Percentiles rank a stretch among this genome's conserved stretches.
phyloP scores from a whole-genome alignment of 1,140 invertebrate genomes.

The Acromyrmex echinatior region DNA sequence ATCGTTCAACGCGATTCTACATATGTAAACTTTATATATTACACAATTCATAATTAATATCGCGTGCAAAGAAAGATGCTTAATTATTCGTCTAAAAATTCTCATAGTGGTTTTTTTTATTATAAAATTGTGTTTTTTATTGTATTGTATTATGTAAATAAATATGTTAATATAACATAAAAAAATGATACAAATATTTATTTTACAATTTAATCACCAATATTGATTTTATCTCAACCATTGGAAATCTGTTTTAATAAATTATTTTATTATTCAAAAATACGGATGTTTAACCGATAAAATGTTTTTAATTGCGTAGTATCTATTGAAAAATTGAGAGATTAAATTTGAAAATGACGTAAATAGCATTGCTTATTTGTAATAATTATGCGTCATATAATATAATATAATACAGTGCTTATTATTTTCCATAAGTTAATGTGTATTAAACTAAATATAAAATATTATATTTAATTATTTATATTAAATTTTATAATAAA shows the following conservation, averaged over 20 bases:
- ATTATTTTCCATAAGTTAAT: not conserved
- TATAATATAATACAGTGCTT: not conserved
- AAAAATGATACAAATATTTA: constrained; percentile 8
- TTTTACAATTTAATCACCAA: constrained; percentile 7
- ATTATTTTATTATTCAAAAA: constrained; percentile 16
- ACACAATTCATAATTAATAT: not conserved
- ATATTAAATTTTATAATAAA: constrained; percentile 3
- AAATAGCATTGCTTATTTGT: not conserved
- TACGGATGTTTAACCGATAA: not conserved
- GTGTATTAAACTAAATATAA: too few species aligned
- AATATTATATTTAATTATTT: too few species aligned
- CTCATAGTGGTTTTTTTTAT: not conserved
- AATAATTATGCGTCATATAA: not conserved
- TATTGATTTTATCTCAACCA: not conserved
- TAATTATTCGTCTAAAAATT: constrained; percentile 20
- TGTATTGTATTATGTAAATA: not conserved
- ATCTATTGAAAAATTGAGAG: not conserved
- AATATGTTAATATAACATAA: not conserved
- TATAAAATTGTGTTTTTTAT: not conserved
- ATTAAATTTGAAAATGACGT: constrained; percentile 9
- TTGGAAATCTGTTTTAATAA: not conserved
- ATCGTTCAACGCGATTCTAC: not conserved
- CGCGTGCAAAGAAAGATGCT: not conserved
- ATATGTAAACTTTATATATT: constrained; percentile 40
- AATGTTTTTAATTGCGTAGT: not conserved